phyloP scores from a whole-genome alignment of 2,888 invertebrate species.

The Scaptomyza reducta region DNA sequence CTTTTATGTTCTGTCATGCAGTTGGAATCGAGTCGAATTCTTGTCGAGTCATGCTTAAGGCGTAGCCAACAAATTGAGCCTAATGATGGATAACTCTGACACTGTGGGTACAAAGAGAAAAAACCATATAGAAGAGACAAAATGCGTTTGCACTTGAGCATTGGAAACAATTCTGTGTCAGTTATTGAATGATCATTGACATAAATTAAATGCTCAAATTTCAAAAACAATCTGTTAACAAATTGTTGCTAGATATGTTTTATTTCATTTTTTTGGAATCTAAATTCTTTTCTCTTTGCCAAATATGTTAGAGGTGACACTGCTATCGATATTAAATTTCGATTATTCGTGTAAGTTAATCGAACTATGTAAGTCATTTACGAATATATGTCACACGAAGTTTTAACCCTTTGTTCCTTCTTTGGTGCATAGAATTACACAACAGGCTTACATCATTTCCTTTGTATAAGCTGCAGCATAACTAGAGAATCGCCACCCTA shows the following conservation, averaged over 20 bases:
- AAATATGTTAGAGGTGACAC: background rate
- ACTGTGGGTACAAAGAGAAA: slow-evolving; percentile 10
- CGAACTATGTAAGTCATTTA: too few species aligned
- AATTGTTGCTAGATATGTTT: slow-evolving; percentile 44
- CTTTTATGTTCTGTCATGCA: slow-evolving; percentile 56
- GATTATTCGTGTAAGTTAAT: too few species aligned
- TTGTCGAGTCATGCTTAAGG: slow-evolving; percentile 66
- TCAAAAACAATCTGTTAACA: slow-evolving; percentile 63
- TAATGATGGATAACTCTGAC: slow-evolving; percentile 71
- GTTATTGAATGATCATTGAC: slow-evolving; percentile 69
- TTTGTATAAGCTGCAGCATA: slow-evolving; percentile 8
- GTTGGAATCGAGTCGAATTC: slow-evolving; percentile 54
- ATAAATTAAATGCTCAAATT: slow-evolving; percentile 34
- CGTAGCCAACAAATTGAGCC: slow-evolving; percentile 74
- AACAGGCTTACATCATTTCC: slow-evolving; percentile 30
- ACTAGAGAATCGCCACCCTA: slow-evolving; percentile 18
- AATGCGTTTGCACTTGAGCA: slow-evolving; percentile 54
- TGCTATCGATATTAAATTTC: background rate
- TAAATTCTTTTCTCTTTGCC: background rate
- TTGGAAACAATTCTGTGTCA: slow-evolving; percentile 63
- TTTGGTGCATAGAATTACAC: background rate
- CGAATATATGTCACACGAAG: background rate
- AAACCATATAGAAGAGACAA: background rate
- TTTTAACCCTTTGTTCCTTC: background rate
- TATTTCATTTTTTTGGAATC: background rate